phyloP scores from a whole-genome alignment of 2,797 vertebrate species.

The Clarias pachynema region DNA sequence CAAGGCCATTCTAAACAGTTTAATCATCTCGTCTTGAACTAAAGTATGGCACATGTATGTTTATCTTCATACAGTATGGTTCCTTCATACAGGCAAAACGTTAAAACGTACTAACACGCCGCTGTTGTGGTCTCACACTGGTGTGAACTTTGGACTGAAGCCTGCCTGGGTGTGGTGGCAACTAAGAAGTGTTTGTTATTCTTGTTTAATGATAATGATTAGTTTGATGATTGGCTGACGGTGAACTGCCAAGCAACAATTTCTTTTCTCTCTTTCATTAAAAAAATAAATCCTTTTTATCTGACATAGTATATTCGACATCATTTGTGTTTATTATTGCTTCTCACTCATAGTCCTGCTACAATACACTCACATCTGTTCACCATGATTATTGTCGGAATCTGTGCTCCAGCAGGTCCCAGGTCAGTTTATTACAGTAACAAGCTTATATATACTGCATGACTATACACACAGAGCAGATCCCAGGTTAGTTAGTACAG shows the following conservation, averaged over 20 bases:
- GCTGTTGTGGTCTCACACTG: not conserved
- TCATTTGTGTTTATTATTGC: not conserved
- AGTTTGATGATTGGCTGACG: not conserved
- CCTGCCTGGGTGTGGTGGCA: constrained; percentile 26
- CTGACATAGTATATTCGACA: not conserved
- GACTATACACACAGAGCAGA: not conserved
- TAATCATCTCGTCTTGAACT: not conserved
- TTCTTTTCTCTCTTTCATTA: not conserved
- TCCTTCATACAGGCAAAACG: not conserved
- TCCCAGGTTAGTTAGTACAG: not conserved
- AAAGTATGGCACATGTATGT: not conserved
- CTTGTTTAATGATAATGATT: not conserved
- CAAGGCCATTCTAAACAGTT: not conserved
- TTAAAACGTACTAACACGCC: not conserved
- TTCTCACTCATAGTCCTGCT: not conserved
- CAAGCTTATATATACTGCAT: not conserved
- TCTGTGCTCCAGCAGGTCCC: not conserved
- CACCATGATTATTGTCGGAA: not conserved
- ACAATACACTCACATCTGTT: not conserved
- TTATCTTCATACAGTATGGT: not conserved
- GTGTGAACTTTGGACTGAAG: not conserved
- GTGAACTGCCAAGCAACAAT: not conserved
- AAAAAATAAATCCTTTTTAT: not conserved
- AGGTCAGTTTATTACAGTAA: not conserved
- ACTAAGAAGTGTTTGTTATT: not conserved